Conservation (phyloP, 2,888 invertebrate species). For the Rhogogaster chlorosoma region DNA sequence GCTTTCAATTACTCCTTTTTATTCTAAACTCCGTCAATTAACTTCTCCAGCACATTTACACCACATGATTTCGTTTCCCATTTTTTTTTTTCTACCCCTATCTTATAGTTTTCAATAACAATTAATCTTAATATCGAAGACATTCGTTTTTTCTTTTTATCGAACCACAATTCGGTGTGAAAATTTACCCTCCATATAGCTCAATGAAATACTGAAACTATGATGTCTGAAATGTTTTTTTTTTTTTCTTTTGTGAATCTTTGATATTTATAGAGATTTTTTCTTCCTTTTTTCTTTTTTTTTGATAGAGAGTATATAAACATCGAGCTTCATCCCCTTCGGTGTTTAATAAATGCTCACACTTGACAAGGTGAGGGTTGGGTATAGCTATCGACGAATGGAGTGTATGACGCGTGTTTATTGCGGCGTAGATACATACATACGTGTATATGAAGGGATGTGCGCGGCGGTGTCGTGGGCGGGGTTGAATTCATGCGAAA, state of each 20-base stretch:
- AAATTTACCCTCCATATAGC: not conserved
- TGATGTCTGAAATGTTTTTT: no score
- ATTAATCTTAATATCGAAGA: no score
- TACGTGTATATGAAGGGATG: not conserved
- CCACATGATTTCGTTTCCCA: not conserved
- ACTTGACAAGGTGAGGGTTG: conserved; percentile 3
- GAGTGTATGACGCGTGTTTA: conserved; percentile 48
- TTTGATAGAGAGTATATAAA: not conserved
- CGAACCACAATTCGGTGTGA: conserved; percentile 1
- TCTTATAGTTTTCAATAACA: not conserved
- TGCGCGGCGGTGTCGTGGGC: conserved; percentile 17
- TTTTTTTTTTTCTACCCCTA: not conserved
- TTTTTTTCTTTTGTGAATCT: not conserved
- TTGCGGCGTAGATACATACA: conserved; percentile 17
- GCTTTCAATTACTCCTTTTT: conserved; percentile 36
- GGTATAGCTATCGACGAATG: conserved; percentile 2
- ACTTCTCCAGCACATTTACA: not conserved
- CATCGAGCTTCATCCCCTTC: not conserved
- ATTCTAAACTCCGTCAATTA: not conserved
- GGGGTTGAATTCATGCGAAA: conserved; percentile 45
- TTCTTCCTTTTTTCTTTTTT: not conserved
- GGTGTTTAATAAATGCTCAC: not conserved
- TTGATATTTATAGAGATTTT: not conserved
- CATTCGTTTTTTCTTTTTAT: no score
- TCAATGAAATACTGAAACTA: not conserved